Percentiles rank a stretch among this genome's conserved stretches.
Conservation (phyloP, 2,888 invertebrate genomes). For the Andrena dorsata region DNA sequence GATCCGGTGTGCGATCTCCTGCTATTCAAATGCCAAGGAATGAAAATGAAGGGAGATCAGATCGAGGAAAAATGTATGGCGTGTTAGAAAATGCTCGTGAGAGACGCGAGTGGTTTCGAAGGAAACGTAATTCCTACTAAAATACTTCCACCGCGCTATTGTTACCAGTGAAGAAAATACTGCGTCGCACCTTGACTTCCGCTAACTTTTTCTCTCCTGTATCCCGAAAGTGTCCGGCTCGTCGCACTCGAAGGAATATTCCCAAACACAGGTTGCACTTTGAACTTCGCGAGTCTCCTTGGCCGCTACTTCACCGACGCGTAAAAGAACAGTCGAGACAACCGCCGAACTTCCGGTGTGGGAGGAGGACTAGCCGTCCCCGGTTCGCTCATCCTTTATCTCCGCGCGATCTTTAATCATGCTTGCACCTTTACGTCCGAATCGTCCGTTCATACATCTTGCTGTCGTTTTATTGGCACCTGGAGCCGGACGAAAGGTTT, state of each 20-base stretch:
- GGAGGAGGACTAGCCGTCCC: background rate
- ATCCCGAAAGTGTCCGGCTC: background rate
- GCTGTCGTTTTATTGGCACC: slow-evolving; percentile 37
- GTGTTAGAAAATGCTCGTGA: background rate
- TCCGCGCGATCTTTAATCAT: slow-evolving; percentile 20
- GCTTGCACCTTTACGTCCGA: slow-evolving; percentile 11
- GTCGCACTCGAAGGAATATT: background rate
- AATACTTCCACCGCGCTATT: background rate
- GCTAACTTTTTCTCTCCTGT: background rate
- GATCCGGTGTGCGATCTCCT: slow-evolving; percentile 3
- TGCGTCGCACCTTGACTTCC: background rate
- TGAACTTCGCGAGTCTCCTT: background rate
- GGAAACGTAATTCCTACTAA: background rate
- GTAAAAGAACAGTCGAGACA: background rate
- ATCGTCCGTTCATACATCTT: slow-evolving; percentile 6
- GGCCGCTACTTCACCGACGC: background rate
- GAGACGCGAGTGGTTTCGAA: background rate
- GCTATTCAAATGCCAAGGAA: background rate
- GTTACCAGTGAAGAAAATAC: background rate
- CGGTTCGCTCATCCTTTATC: background rate
- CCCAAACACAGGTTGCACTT: slow-evolving; percentile 1
- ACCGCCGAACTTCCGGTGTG: background rate
- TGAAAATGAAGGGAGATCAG: background rate
- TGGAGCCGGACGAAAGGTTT: slow-evolving; percentile 31
- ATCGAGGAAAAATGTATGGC: background rate